phyloP scores from a whole-genome alignment of 2,113 vertebrate species.

The Cavia porcellus region DNA sequence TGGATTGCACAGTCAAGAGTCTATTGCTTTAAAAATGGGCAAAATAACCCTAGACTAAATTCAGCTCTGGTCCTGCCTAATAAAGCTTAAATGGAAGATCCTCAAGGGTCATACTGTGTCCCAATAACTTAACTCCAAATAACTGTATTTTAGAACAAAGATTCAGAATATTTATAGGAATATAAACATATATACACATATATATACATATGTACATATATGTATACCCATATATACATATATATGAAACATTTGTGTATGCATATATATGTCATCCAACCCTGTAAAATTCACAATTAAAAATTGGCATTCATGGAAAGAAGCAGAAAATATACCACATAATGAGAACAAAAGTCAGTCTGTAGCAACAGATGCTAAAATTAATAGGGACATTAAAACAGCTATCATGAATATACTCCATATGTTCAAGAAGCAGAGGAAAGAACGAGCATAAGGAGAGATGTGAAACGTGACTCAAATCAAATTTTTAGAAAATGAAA shows the following conservation, averaged over 20 bases:
- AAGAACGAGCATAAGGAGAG: conserved; percentile 26
- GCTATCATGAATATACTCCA: conserved; percentile 31
- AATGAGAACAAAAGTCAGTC: conserved; percentile 48
- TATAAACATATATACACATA: not conserved
- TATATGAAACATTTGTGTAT: not conserved
- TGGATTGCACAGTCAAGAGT: not conserved
- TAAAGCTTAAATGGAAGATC: conserved; percentile 12
- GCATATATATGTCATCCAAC: not conserved
- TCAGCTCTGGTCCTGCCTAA: not conserved
- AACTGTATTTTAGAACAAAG: not conserved
- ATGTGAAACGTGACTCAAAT: conserved; percentile 6
- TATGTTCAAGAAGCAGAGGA: conserved; percentile 59
- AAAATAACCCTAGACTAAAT: not conserved
- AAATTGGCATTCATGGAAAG: not conserved
- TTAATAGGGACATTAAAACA: conserved; percentile 21
- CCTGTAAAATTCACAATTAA: not conserved
- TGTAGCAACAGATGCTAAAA: conserved; percentile 61
- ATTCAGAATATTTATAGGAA: conserved; percentile 15
- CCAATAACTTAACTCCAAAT: not conserved
- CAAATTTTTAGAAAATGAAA: conserved; percentile 12
- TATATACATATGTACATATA: not conserved
- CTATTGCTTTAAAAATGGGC: not conserved
- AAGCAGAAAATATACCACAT: conserved; percentile 31
- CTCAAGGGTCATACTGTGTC: not conserved
- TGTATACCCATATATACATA: not conserved